Conservation (phyloP, 2,797 vertebrate species). For the Cichlasoma orientale region DNA sequence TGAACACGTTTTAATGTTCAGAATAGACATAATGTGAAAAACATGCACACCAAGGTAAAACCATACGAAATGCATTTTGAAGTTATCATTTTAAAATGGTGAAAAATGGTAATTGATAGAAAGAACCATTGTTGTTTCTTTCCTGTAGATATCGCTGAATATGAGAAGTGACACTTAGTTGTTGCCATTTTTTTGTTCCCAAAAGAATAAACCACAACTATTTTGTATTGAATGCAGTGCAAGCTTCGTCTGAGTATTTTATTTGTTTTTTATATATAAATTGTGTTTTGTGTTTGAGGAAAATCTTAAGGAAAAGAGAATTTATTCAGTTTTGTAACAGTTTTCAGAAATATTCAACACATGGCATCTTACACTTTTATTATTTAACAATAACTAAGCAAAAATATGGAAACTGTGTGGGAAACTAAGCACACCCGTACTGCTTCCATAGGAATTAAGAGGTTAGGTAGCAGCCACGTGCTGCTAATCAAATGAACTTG, state of each 20-base stretch:
- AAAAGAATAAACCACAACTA: slow-evolving; percentile 82
- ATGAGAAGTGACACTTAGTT: slow-evolving; percentile 80
- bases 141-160: slow-evolving; percentile 77
- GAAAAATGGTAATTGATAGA: slow-evolving; percentile 64
- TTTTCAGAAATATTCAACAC: not conserved
- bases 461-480: not conserved
- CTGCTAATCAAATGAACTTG: not conserved
- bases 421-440: fast-evolving
- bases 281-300: not conserved
- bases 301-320: not conserved
- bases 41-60: slow-evolving; percentile 48
- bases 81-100: slow-evolving; percentile 68
- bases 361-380: not conserved
- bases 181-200: slow-evolving; percentile 80
- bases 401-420: no score
- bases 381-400: not conserved
- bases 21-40: slow-evolving; percentile 58
- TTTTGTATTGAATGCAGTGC: slow-evolving; percentile 78
- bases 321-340: not conserved
- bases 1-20: slow-evolving; percentile 86
- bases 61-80: slow-evolving; percentile 58
- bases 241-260: slow-evolving; percentile 44
- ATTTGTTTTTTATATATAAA: not conserved
- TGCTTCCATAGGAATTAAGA: not conserved
- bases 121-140: slow-evolving; percentile 73